A percentile compares a stretch with the other conserved stretches of the same genome.
These are phyloP conservation scores for Halcyon malimbica DNA, from an alignment of 2,113 vertebrate species.

Conservation along the genomic window DNA sequence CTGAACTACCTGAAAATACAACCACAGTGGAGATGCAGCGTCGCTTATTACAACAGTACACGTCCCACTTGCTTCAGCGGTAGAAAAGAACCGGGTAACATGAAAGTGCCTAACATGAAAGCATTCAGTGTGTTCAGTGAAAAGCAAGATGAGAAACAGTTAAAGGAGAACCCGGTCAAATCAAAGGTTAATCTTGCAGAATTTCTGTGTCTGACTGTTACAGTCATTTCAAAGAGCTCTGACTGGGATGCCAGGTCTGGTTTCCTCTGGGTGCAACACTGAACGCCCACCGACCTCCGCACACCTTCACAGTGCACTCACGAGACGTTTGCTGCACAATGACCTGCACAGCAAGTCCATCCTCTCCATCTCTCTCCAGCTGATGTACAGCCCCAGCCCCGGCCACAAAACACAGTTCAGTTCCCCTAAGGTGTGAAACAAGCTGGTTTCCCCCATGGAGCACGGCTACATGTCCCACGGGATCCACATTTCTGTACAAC, in stretches of 20 bases:
- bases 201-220: rapidly evolving
- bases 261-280: background rate
- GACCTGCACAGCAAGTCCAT: rapidly evolving
- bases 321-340: rapidly evolving
- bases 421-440: background rate
- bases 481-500: rapidly evolving
- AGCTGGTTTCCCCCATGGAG: background rate
- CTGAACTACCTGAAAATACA: background rate
- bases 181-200: background rate
- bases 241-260: rapidly evolving
- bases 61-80: background rate
- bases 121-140: background rate
- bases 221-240: background rate
- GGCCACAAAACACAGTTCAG: background rate
- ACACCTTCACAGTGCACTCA: rapidly evolving
- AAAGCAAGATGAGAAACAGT: background rate
- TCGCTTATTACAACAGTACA: background rate
- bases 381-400: background rate
- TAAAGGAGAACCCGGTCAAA: background rate
- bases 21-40: background rate
- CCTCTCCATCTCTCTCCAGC: background rate
- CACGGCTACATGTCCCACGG: background rate
- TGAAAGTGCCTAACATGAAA: background rate
- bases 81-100: background rate
- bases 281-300: rapidly evolving